Evolutionary conservation across 2,113 vertebrate species (phyloP), one percentile per base, ranked within the genome.

Genomic region (Dissostichus mawsoni): DNA sequence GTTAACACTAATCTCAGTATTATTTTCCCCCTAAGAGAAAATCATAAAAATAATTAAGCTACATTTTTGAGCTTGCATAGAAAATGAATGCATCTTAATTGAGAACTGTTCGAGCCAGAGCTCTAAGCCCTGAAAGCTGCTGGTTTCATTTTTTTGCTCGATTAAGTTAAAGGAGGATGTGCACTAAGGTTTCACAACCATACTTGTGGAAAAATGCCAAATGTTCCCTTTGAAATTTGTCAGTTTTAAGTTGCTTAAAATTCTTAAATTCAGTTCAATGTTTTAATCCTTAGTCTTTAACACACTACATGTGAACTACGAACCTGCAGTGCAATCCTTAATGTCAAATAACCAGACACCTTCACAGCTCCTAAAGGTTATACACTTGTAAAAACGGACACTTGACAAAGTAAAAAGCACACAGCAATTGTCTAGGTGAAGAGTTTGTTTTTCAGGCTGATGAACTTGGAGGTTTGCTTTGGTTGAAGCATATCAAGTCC

Each of bases 381-480:
- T 11, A n/a, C 59, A 36, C 36, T 41, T 41, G 1, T 7, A n/a
- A n/a, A n/a, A 44, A 62, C 55, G 5, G 4, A 44, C 17, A 8
- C 57, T 33, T 18, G 29, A 20, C 16, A 18, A 59, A 4, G 58
- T 10, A 25, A 33, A 33, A 17, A 36, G 8, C 58, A 25, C 48
- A 13, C n/a, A 18, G 50, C 11, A 1, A 4, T 4, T 2, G 9
- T 11, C 25, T 56, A 68, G 33, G 18, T 17, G 8, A 86, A 36
- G 1, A 76, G 80, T 33, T 71, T 79, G 55, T 86, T 67, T 57
- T 82, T 74, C 5, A 90, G 57, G 8, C 1, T 81, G 10, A 86
- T 68, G 36, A 41, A 81, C 29, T 13, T 74, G 20, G 33, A 18
- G 3, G 44, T 48, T 11, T 80, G 62, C 61, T 72, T 84, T 11